Evolutionary conservation across 1,140 invertebrate species (phyloP).

Genomic region (Bemisia tabaci): DNA sequence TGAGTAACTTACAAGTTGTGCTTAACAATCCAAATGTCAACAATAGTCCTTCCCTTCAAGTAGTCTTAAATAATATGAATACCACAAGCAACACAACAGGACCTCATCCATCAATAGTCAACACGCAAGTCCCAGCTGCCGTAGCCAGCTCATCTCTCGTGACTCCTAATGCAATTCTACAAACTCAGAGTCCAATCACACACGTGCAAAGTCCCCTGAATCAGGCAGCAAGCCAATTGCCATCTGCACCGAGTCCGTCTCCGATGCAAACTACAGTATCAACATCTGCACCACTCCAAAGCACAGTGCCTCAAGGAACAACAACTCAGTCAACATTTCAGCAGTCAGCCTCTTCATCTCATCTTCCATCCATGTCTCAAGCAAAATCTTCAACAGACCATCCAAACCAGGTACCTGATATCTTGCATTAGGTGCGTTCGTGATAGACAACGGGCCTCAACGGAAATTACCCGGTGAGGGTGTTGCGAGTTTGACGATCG

Average conservation of each 20-base stretch:
- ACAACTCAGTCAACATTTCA: neutral
- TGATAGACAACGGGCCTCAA: neutral
- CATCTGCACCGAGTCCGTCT: neutral
- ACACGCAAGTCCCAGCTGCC: neutral
- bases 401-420: neutral
- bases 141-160: neutral
- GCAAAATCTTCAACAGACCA: neutral
- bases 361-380: neutral
- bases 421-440: neutral
- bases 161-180: neutral
- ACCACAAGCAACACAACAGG: neutral
- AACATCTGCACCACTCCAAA: neutral
- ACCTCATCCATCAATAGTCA: neutral
- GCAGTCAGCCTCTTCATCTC: neutral
- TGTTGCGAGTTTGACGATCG: neutral
- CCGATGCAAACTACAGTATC: neutral
- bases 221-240: neutral
- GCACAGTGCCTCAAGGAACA: neutral
- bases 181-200: neutral
- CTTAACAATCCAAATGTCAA: neutral
- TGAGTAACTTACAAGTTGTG: neutral
- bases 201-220: neutral
- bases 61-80: neutral
- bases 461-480: neutral
- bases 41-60: neutral